Evolutionary conservation across 2,888 invertebrate genomes (phyloP), one percentile per base, ranked within the genome.

Genomic region (Deilephila elpenor): DNA sequence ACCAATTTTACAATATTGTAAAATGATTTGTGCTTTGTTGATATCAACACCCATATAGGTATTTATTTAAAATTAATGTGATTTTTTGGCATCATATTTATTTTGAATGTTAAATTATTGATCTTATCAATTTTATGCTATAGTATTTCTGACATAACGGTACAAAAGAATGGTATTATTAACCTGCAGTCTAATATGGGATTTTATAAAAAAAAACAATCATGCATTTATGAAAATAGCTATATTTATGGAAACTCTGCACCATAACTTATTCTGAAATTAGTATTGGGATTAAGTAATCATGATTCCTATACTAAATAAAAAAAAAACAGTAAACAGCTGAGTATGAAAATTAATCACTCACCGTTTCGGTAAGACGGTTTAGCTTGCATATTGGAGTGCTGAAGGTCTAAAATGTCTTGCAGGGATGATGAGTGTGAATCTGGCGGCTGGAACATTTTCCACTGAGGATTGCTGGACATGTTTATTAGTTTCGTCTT

Each of bases 401-500:
- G 95, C 88, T 96, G 96, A 95, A 97, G 95, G 88, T 97, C 96
- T 95, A 97, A 96, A 93, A 96, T 97, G 90, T 97, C 97, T 90
- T 97, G 96, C 95, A 97, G 96, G 89, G 97, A 96, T 93, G 97
- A 97, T 90, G 97, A 96, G 95, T 96, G 96, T 95, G 97, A 96
- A 96, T 96, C 96, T 95, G 97, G 97, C 97, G 98, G 97, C 96
- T 98, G 97, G 97, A 97, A 97, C 94, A 96, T 96, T 96, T 97
- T 97, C 97, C 97, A 97, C 97, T 97, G 97, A 97, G 97, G 96
- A 97, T 97, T 97, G 94, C 95, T 96, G 94, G 97, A 97, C 97
- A 97, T 91, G 84, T 91, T 89, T 88, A 89, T 88, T 83, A 79
- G 82, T 83, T 83, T 84, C 81, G 78, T 86, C 88, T 92, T 92